These are phyloP conservation scores for Habrosyne pyritoides DNA, from an alignment of 2,888 invertebrate genomes.

Conservation along the genomic window DNA sequence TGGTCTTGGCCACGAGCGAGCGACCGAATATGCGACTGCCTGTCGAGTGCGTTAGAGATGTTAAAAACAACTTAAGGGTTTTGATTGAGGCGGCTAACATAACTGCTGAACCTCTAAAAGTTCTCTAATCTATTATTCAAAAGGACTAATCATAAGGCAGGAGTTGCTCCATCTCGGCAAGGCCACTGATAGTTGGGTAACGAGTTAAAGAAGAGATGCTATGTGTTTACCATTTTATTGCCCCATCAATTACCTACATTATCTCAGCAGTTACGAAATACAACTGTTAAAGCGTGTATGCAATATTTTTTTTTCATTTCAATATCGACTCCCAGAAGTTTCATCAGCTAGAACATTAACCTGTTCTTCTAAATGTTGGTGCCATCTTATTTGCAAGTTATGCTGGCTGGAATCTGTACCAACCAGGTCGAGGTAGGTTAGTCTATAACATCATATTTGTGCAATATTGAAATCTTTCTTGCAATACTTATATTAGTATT, in stretches of 20 bases:
- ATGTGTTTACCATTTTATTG: not conserved
- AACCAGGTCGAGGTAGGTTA: too few relatives aligned
- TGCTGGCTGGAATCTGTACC: not conserved
- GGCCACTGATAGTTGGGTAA: not conserved
- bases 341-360: not conserved
- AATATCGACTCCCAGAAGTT: not conserved
- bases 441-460: too few relatives aligned
- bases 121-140: not conserved
- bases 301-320: not conserved
- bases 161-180: not conserved
- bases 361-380: not conserved
- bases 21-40: not conserved
- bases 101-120: too few relatives aligned
- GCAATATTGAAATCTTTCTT: too few relatives aligned
- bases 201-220: not conserved
- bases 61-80: not conserved
- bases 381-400: not conserved
- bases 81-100: not conserved
- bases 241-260: not conserved
- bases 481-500: not conserved
- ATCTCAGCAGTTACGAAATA: not conserved
- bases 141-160: not conserved
- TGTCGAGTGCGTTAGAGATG: not conserved
- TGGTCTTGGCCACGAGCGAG: constrained; percentile 38
- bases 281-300: not conserved